Conservation (phyloP, 2,113 vertebrate genomes). For the Hoplias malabaricus region DNA sequence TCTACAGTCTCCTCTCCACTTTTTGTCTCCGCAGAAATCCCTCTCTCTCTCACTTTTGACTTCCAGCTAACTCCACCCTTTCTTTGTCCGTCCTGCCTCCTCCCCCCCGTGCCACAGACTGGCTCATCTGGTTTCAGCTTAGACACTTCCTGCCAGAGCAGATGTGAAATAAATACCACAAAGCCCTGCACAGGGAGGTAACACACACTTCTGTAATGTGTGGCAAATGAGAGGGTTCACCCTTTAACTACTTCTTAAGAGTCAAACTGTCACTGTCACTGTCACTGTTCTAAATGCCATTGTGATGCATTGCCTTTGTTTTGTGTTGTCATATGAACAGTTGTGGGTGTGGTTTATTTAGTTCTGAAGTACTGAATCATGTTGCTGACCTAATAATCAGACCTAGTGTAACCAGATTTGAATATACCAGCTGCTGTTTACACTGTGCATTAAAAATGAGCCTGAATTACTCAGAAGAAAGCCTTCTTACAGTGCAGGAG, state of each 20-base stretch:
- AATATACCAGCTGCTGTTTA: no score
- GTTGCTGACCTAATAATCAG: no score
- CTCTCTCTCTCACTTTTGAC: background rate
- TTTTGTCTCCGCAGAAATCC: background rate
- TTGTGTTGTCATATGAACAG: no score
- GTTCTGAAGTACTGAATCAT: no score
- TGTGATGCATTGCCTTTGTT: background rate
- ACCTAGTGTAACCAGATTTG: no score
- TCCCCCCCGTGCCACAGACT: background rate
- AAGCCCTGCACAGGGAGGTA: background rate
- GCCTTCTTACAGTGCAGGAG: no score
- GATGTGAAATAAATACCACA: background rate
- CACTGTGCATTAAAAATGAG: no score
- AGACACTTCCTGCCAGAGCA: background rate
- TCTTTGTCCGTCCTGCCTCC: background rate
- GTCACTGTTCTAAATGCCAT: no score
- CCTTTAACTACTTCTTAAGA: background rate
- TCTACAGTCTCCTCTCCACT: constrained; percentile 11
- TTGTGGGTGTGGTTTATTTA: no score
- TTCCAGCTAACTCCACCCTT: constrained; percentile 2
- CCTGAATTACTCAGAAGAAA: no score
- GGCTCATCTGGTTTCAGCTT: constrained; percentile 15
- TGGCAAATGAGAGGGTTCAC: background rate
- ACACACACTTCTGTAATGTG: background rate
- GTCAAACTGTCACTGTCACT: no score